Evolutionary conservation across 2,113 vertebrate genomes (phyloP).

Genomic region (Hoplias malabaricus): DNA sequence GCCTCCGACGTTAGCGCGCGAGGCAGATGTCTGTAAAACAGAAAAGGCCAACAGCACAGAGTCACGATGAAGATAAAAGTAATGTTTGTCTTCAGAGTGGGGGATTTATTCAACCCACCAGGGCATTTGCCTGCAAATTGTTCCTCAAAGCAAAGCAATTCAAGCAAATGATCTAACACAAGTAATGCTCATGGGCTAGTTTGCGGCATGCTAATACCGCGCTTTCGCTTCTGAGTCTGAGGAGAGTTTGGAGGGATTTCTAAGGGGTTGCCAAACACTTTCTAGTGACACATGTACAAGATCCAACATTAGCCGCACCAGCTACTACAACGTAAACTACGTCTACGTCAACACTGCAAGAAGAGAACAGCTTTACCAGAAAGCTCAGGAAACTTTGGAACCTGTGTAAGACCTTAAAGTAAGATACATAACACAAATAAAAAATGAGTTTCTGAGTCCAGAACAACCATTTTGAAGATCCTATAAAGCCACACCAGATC

Average conservation of each 20-base stretch:
- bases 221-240: neutral
- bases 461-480: too few relatives aligned
- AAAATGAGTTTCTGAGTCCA: too few relatives aligned
- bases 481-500: too few relatives aligned
- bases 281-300: too few relatives aligned
- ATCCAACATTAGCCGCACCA: too few relatives aligned
- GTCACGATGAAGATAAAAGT: constrained; percentile 37
- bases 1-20: constrained; percentile 37
- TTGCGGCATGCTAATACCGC: neutral
- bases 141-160: constrained; percentile 30
- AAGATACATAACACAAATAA: constrained; percentile 18
- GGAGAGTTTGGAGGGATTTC: neutral
- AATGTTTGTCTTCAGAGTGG: constrained; percentile 20
- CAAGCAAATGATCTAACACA: constrained; percentile 24
- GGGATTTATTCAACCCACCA: constrained; percentile 13
- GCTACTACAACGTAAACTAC: constrained; percentile 17
- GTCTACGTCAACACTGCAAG: neutral
- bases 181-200: neutral
- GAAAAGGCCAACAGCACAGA: constrained; percentile 37
- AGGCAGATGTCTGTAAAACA: constrained; percentile 41
- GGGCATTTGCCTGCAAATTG: constrained; percentile 29
- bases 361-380: constrained; percentile 60
- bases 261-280: neutral
- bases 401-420: constrained; percentile 67
- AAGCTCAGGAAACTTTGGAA: constrained; percentile 69